Conservation (phyloP, 30 jellyfish, hydroid and myxozoan genomes). For the Mastigias papua region DNA sequence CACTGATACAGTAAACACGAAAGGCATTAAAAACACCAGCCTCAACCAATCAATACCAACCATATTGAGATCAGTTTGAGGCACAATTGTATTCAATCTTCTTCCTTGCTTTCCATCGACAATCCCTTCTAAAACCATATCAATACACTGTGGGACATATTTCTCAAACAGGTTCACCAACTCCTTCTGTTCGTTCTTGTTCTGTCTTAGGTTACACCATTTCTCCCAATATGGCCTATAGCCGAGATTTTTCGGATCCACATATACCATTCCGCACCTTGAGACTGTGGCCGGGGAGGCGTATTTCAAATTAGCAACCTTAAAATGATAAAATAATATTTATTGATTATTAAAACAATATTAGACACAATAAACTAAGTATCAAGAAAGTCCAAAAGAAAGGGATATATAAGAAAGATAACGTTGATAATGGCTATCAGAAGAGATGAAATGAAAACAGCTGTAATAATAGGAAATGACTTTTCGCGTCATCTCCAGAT, state of each 20-base stretch:
- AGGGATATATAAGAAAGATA: too few species aligned
- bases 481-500: too few species aligned
- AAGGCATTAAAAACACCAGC: too few species aligned
- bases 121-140: conserved; percentile 91
- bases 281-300: conserved; percentile 99
- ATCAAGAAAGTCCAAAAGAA: too few species aligned
- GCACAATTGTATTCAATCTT: conserved; percentile 84
- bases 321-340: too few species aligned
- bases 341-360: too few species aligned
- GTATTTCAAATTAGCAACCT: conserved; percentile 96
- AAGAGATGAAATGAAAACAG: too few species aligned
- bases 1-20: too few species aligned
- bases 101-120: conserved; percentile 96
- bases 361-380: too few species aligned
- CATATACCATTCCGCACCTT: conserved; percentile 99
- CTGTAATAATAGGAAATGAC: too few species aligned
- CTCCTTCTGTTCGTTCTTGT: conserved; percentile 81
- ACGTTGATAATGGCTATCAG: too few species aligned
- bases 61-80: conserved; percentile 96
- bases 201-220: conserved; percentile 89
- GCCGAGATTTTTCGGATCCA: conserved; percentile 99
- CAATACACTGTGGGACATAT: conserved; percentile 91
- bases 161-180: conserved; percentile 76
- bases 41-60: conserved; percentile 31
- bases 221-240: conserved; percentile 96